Evolutionary conservation across 2,888 invertebrate species (phyloP).

Genomic region (Epicampocera succincta): DNA sequence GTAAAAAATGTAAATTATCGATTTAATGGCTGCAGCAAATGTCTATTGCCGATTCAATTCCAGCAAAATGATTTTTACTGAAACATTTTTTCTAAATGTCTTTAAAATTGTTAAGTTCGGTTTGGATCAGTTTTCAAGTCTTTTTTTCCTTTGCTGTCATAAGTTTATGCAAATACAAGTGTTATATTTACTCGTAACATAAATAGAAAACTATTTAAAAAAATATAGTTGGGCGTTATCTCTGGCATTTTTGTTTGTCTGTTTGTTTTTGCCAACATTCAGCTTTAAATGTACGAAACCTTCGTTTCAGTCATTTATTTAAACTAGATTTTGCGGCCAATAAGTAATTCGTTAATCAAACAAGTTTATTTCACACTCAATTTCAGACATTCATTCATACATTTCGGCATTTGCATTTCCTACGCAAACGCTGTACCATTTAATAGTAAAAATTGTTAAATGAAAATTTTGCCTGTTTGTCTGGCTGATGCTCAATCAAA

Average conservation of each 20-base stretch:
- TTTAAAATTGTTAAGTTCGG: too few species aligned
- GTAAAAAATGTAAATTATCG: too few species aligned
- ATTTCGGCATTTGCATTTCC: conserved; percentile 37
- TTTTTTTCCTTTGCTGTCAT: too few species aligned
- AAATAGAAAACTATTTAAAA: background rate
- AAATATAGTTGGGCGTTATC: conserved; percentile 1
- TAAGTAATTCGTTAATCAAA: conserved; percentile 17
- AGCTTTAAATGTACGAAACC: background rate
- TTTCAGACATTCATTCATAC: conserved; percentile 30
- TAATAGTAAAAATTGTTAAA: conserved; percentile 37
- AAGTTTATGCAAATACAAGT: too few species aligned
- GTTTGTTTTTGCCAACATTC: background rate
- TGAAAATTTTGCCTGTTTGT: background rate
- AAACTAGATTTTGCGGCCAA: conserved; percentile 22
- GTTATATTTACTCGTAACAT: too few species aligned
- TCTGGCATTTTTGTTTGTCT: background rate
- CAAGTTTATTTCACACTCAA: conserved; percentile 6
- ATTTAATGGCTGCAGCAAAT: too few species aligned
- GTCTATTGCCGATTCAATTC: too few species aligned
- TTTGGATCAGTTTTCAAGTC: too few species aligned
- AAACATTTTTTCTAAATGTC: too few species aligned
- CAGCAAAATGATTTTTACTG: too few species aligned
- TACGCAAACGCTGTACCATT: conserved; percentile 63
- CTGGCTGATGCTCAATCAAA: conserved; percentile 17
- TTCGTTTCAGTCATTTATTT: conserved; percentile 3